phyloP scores from a whole-genome alignment of 92 coral and sea anemone genomes.

The Micromussa lordhowensis region DNA sequence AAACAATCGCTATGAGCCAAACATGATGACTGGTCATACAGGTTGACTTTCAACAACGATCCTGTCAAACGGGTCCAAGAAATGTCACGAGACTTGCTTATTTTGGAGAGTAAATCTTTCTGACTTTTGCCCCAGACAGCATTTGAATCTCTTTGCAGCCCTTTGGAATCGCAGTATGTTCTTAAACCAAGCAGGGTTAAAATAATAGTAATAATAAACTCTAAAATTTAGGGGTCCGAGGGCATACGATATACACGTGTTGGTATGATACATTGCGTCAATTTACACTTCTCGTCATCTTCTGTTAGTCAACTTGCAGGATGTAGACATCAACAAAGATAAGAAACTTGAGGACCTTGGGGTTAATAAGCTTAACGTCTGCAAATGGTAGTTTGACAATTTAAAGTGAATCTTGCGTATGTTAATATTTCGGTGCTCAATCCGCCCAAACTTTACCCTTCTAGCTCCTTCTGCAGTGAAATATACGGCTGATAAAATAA shows the following conservation, averaged over 20 bases:
- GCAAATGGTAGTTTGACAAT: not conserved
- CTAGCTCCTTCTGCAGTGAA: not conserved
- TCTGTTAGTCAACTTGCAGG: not conserved
- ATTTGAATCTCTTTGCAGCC: not conserved
- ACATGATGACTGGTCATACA: not conserved
- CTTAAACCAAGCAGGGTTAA: not conserved
- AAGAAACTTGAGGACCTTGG: not conserved
- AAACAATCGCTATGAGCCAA: not conserved
- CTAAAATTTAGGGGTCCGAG: not conserved
- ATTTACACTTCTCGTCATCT: not conserved
- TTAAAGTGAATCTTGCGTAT: not conserved
- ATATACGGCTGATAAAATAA: not conserved
- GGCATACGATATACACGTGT: not conserved
- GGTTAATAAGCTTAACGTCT: constrained; percentile 6
- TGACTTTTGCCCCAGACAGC: constrained; percentile 2
- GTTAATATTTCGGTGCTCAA: not conserved
- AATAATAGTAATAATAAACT: not conserved
- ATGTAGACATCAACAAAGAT: not conserved
- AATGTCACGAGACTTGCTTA: not conserved
- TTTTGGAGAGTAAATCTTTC: not conserved
- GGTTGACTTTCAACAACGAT: not conserved
- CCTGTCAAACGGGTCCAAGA: constrained; percentile 7
- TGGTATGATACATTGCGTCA: not conserved
- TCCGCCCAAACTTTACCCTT: not conserved
- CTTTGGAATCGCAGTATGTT: not conserved